Conservation (phyloP, 2,797 vertebrate genomes). For the Hemitrygon akajei region DNA sequence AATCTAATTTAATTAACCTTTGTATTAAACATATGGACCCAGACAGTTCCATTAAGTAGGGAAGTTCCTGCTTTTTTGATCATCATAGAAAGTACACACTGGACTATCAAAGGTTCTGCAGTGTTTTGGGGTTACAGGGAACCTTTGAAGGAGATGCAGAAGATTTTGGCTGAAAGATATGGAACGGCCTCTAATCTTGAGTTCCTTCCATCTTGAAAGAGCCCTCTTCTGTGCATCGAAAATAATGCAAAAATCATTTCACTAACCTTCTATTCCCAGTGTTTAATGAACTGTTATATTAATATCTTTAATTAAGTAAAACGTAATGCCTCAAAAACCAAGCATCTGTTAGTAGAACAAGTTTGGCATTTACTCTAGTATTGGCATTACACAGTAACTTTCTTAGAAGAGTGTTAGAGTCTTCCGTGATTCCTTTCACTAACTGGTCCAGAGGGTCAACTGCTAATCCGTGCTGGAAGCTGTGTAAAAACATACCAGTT, state of each 20-base stretch:
- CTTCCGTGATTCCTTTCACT: background rate
- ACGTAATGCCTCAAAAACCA: constrained; percentile 28
- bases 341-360: constrained; percentile 20
- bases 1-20: constrained; percentile 37
- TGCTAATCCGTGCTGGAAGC: background rate
- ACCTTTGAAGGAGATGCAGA: background rate
- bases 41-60: background rate
- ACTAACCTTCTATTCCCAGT: background rate
- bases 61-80: constrained; percentile 3
- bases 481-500: background rate
- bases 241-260: background rate
- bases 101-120: background rate
- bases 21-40: background rate
- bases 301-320: constrained; percentile 21
- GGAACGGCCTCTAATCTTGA: background rate
- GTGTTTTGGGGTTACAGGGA: background rate
- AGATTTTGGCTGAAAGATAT: background rate
- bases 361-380: background rate
- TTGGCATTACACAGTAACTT: background rate
- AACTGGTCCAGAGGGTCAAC: background rate
- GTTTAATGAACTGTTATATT: constrained; percentile 31
- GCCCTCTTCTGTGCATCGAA: background rate
- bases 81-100: background rate
- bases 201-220: background rate
- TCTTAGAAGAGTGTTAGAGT: background rate